These are phyloP conservation scores for Melanophora roralis DNA, from an alignment of 2,888 invertebrate genomes.

Conservation along the genomic window DNA sequence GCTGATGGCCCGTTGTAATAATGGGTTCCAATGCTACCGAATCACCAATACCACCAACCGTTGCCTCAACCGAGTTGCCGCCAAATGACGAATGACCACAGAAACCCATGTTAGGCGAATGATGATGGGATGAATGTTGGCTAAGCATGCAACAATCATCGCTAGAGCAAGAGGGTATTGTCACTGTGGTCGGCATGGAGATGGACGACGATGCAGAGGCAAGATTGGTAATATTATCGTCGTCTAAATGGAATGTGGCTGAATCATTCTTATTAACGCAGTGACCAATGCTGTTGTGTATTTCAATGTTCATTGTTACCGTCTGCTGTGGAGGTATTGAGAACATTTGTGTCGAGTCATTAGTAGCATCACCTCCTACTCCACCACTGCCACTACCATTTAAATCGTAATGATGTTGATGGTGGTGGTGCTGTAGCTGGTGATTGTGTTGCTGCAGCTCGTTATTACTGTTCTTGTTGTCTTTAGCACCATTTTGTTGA, in stretches of 20 bases:
- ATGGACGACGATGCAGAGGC: slow-evolving; percentile 8
- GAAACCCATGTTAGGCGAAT: slow-evolving; percentile 68
- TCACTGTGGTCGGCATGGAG: slow-evolving; percentile 20
- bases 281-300: slow-evolving; percentile 67
- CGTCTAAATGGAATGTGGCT: slow-evolving; percentile 70
- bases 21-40: slow-evolving; percentile 44
- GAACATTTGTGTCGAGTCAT: slow-evolving; percentile 52
- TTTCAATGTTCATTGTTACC: slow-evolving; percentile 74
- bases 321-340: slow-evolving; percentile 67
- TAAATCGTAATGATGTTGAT: not conserved
- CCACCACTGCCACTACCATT: not conserved
- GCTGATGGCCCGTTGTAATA: slow-evolving; percentile 62
- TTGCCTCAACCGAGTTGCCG: slow-evolving; percentile 63
- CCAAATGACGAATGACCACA: slow-evolving; percentile 35
- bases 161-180: slow-evolving; percentile 65
- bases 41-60: slow-evolving; percentile 65
- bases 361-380: not conserved
- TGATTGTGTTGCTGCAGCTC: not conserved
- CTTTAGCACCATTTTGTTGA: slow-evolving; percentile 25
- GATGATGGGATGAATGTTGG: slow-evolving; percentile 68
- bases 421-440: not conserved
- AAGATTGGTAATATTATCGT: slow-evolving; percentile 65
- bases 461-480: not conserved
- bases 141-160: slow-evolving; percentile 71
- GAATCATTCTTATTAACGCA: slow-evolving; percentile 66